phyloP scores from a whole-genome alignment of 1,140 invertebrate genomes.

The Atopsyche davidsoni region DNA sequence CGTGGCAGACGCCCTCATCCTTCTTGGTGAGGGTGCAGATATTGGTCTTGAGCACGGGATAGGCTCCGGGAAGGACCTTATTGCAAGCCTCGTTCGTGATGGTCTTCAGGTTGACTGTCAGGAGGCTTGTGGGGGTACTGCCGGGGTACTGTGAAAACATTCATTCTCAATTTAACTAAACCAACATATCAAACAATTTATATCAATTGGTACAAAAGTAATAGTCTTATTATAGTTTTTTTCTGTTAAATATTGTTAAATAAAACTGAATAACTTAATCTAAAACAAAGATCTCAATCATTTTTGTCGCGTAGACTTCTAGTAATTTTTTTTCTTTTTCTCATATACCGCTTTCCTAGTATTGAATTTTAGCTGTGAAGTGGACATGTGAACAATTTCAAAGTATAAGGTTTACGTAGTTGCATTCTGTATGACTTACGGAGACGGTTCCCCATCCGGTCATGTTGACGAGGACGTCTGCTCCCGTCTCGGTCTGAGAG shows the following conservation, averaged over 20 bases:
- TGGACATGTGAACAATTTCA: neutral
- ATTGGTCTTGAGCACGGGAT: constrained; percentile 39
- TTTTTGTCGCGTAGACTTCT: neutral
- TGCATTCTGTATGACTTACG: constrained; percentile 30
- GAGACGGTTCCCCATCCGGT: constrained; percentile 48
- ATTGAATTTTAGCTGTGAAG: neutral
- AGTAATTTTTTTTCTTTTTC: neutral
- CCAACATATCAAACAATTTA: neutral
- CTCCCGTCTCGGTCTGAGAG: constrained; percentile 34
- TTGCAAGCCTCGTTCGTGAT: constrained; percentile 38
- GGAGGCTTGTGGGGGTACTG: constrained; percentile 37
- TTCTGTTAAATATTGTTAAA: too few species aligned
- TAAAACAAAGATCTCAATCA: neutral
- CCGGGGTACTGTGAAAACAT: constrained; percentile 38
- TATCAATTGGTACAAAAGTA: neutral
- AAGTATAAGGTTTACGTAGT: neutral
- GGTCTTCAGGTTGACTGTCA: constrained; percentile 41
- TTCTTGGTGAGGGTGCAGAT: constrained; percentile 56
- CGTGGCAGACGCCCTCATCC: constrained; percentile 54
- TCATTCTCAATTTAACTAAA: neutral
- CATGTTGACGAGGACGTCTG: constrained; percentile 36
- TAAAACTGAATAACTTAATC: neutral
- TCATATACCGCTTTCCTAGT: neutral
- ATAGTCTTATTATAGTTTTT: too few species aligned
- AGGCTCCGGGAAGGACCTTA: constrained; percentile 31